These are phyloP conservation scores for Perca schrenkii DNA, from an alignment of 2,113 vertebrate species.

Conservation along the genomic window DNA sequence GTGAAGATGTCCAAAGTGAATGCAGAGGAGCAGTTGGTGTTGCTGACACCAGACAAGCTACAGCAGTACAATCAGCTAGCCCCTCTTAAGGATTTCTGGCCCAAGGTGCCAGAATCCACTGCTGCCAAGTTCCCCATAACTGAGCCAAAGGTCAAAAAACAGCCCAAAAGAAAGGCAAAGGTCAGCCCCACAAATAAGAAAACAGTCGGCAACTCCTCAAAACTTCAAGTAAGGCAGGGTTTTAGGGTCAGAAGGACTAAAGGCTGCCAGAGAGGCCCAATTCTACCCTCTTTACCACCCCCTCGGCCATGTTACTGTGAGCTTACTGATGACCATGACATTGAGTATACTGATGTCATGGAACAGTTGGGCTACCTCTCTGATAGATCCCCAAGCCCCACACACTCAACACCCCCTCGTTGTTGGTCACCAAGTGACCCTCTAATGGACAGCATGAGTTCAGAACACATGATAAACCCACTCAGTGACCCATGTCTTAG, in stretches of 20 bases:
- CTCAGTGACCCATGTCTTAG: conserved; percentile 84
- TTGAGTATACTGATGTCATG: conserved; percentile 94
- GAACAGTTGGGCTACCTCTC: conserved; percentile 96
- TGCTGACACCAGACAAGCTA: conserved; percentile 93
- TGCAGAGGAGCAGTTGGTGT: conserved; percentile 89
- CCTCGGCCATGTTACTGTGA: conserved; percentile 91
- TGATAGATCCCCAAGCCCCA: conserved; percentile 92
- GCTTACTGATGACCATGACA: conserved; percentile 90
- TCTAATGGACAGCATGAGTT: conserved; percentile 85
- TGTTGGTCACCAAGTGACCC: conserved; percentile 98
- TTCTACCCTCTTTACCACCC: conserved; percentile 85
- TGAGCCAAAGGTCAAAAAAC: conserved; percentile 93
- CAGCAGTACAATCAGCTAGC: conserved; percentile 91
- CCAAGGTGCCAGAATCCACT: conserved; percentile 94
- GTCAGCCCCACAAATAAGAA: conserved; percentile 89
- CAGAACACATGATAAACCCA: conserved; percentile 87
- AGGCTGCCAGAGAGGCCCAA: conserved; percentile 74
- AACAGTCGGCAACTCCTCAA: conserved; percentile 82
- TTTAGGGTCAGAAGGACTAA: conserved; percentile 81
- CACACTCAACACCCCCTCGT: conserved; percentile 92
- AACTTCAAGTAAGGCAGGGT: conserved; percentile 75
- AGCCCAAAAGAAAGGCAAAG: conserved; percentile 91
- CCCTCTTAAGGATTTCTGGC: conserved; percentile 97
- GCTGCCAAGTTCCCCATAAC: conserved; percentile 91
- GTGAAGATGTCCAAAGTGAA: conserved; percentile 96